Base-by-base conservation (phyloP, 1,140 invertebrate species). In the Bombus ignitus region DNA sequence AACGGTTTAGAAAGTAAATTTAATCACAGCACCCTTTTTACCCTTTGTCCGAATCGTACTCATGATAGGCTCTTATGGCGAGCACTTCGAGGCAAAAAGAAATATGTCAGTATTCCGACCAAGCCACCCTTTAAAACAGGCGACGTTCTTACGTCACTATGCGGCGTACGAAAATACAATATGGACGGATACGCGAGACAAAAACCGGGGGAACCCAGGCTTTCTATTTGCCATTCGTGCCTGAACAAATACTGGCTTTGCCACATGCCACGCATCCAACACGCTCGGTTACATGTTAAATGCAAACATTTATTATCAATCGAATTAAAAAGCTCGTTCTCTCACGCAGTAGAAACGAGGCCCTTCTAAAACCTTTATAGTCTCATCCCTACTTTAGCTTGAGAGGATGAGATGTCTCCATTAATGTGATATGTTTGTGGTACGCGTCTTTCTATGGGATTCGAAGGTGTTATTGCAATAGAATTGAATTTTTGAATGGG, bases 191-290 rank as follows among this genome's bases (percentile, higher is more conserved):
- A 89, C 88, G 75, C 71, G 78, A 39, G 86, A 79, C 81, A 76
- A 86, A 81, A 83, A 74, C 68, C 59, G 42, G 66, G 74, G 74
- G 68, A 73, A 71, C 73, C 39, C 57, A 9, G 35, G 25, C 65
- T 57, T 87, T 87, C 75, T 93, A 90, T 93, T 93, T 93, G 90
- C 85, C 82, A 47, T 92, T 85, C 88, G 86, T 90, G 90, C 92
- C 92, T 92, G 92, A 92, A 92, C 92, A 93, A 93, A 93, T 92
- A 93, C 91, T 93, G 91, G 84, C 81, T 82, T 85, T 93, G 92
- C 91, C 91, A 93, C 92, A 93, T 92, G 90, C 91, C 91, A 90
- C 70, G 81, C 86, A 92, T 92, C 80, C 91, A 85, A 82, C 81
- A 71, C 71, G 47, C 39, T 53, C 73, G 65, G 80, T 35, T 89